Evolutionary conservation across 2,113 vertebrate species (phyloP), one percentile per base, ranked within the genome.

Genomic region (Ginglymostoma cirratum): DNA sequence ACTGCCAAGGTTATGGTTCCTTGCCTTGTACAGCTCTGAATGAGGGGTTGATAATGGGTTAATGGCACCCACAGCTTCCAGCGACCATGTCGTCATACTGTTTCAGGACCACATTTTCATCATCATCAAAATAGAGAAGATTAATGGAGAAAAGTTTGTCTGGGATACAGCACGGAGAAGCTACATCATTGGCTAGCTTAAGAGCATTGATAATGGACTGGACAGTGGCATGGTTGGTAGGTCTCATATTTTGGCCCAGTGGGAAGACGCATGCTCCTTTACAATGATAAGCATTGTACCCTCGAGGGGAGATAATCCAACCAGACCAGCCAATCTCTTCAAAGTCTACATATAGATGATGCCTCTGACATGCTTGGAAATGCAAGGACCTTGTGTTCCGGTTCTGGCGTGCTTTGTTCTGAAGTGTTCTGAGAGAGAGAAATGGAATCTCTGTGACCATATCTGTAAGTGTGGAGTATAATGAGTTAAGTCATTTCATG

Each of bases 21-120:
- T 24, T 55, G 86, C 24, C n/a, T 55, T 38, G 66, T 52, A 30
- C 52, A 66, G 15, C 23, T 80, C 12, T 27, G 10, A 14, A 23
- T 48, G 61, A 72, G 24, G 8, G 14, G 65, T 27, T 14, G 42
- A 24, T 83, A 30, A 12, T 86, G 30, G 10, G 97, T 97, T 96
- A 98, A 96, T 98, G 98, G 96, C 98, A 98, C 89, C 98, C 98
- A 42, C 98, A 98, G 97, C 98, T 98, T 94, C 98, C 98, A 1
- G 98, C 98, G 95, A 98, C 98, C 98, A 98, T 98, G 96, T 98
- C 97, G 24, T 98, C 98, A 6, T 98, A 98, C 96, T 98, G 98
- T 96, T 98, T 98, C 27, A 98, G 96, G 78, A 98, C 98, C 96
- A 98, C 98, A 1, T 98, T 98, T 97, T 98, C 98, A 5, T 98